These are phyloP conservation scores for Symphodus melops DNA, from an alignment of 2,113 vertebrate genomes.

Conservation along the genomic window DNA sequence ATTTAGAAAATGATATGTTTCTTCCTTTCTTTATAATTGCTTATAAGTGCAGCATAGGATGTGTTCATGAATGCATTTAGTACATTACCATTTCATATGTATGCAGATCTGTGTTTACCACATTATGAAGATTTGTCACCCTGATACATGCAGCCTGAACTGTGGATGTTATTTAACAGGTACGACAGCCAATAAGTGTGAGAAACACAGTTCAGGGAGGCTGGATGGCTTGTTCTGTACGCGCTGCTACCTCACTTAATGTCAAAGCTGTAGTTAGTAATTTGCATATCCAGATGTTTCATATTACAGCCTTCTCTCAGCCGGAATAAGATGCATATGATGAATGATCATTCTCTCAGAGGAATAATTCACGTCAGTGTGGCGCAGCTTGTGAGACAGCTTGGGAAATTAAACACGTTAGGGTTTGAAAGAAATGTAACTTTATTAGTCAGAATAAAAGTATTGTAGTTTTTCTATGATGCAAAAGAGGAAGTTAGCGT, in stretches of 20 bases:
- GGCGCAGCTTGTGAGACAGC: conserved; percentile 35
- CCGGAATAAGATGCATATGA: conserved; percentile 58
- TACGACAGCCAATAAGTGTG: conserved; percentile 20
- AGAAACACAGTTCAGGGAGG: conserved; percentile 39
- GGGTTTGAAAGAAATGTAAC: conserved; percentile 13
- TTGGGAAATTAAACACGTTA: conserved; percentile 17
- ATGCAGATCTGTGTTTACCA: conserved; percentile 11
- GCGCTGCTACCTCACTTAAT: conserved; percentile 57
- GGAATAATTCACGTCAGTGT: conserved; percentile 36
- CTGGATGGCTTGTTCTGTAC: conserved; percentile 42
- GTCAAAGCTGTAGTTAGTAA: conserved; percentile 30
- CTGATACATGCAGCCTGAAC: conserved; percentile 22
- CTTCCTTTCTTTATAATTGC: background rate
- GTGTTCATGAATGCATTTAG: background rate
- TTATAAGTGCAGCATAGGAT: background rate
- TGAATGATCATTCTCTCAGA: conserved; percentile 55
- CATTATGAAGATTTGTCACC: conserved; percentile 3
- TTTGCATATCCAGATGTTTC: conserved; percentile 74
- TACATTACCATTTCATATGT: background rate
- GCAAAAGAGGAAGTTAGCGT: no score
- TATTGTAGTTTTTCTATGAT: background rate
- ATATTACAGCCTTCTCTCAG: conserved; percentile 45
- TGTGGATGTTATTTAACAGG: conserved; percentile 34
- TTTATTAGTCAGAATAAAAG: conserved; percentile 16
- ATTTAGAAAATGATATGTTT: no score